Conservation (phyloP, 2,113 vertebrate genomes). For the Gallinago media region DNA sequence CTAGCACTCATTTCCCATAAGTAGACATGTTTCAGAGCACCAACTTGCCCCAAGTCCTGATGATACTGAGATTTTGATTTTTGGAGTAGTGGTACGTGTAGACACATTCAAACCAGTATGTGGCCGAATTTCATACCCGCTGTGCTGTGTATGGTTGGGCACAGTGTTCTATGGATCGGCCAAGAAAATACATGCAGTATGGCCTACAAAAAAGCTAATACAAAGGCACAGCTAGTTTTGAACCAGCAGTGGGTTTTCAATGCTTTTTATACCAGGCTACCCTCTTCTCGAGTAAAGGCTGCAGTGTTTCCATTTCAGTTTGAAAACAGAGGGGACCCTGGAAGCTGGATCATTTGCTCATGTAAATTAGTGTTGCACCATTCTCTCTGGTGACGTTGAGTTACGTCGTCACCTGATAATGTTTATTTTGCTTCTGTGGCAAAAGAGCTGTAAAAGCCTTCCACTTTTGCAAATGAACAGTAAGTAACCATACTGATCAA, state of each 20-base stretch:
- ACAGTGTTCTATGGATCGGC: not conserved
- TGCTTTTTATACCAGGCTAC: not conserved
- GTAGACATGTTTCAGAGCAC: not conserved
- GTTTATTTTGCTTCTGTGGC: not conserved
- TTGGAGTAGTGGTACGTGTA: not conserved
- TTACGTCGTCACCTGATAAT: not conserved
- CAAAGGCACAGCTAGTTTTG: not conserved
- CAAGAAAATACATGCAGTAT: not conserved
- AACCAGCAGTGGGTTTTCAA: not conserved
- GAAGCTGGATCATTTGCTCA: not conserved
- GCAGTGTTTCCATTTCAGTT: not conserved
- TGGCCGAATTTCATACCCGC: not conserved
- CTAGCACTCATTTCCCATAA: not conserved
- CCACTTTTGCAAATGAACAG: not conserved
- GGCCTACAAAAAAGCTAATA: not conserved
- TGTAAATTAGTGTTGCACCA: not conserved
- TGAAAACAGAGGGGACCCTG: not conserved
- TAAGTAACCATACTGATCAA: not conserved
- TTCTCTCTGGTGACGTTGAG: not conserved
- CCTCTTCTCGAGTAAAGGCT: not conserved
- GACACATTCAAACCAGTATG: not conserved
- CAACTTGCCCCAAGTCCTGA: accelerated
- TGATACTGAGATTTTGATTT: not conserved
- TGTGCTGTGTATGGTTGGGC: not conserved
- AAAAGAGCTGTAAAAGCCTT: not conserved